These are phyloP conservation scores for Agriopis leucophaearia DNA, from an alignment of 2,888 invertebrate genomes.

Conservation along the genomic window DNA sequence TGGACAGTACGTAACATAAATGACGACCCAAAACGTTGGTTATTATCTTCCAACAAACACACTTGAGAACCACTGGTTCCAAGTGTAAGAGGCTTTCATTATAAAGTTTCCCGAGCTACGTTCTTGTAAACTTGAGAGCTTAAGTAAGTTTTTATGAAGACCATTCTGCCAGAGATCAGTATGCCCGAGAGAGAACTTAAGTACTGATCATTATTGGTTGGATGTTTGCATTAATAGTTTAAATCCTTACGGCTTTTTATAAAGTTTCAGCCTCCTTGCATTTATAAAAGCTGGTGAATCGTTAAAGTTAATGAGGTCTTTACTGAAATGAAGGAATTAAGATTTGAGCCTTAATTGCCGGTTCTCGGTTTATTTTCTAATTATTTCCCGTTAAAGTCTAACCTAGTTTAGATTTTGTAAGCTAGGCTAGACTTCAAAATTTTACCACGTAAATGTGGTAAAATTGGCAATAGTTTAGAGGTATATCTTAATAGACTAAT, in stretches of 20 bases:
- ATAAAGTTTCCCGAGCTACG: constrained; percentile 56
- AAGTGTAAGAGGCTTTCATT: constrained; percentile 63
- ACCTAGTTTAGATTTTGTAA: constrained; percentile 1
- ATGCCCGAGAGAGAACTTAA: constrained; percentile 13
- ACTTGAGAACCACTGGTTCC: constrained; percentile 41
- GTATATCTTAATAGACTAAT: too few species aligned
- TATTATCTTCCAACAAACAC: not conserved
- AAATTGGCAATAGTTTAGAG: too few species aligned
- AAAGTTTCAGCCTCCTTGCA: constrained; percentile 18
- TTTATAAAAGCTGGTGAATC: constrained; percentile 20
- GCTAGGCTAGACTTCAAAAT: too few species aligned
- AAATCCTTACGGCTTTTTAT: constrained; percentile 13
- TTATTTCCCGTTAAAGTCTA: constrained; percentile 15
- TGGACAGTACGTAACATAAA: too few species aligned
- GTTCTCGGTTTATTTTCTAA: constrained; percentile 17
- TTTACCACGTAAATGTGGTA: not conserved
- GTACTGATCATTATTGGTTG: constrained; percentile 29
- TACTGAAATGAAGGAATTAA: constrained; percentile 15
- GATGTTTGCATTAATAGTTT: constrained; percentile 24
- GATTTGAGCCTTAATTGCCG: constrained; percentile 18
- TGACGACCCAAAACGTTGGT: too few species aligned
- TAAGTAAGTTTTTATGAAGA: constrained; percentile 49
- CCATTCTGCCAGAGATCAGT: constrained; percentile 31
- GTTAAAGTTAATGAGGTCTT: constrained; percentile 28
- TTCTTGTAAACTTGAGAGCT: constrained; percentile 52